These are phyloP conservation scores for Phalangium opilio DNA, from an alignment of 2,888 invertebrate genomes.

Conservation along the genomic window DNA sequence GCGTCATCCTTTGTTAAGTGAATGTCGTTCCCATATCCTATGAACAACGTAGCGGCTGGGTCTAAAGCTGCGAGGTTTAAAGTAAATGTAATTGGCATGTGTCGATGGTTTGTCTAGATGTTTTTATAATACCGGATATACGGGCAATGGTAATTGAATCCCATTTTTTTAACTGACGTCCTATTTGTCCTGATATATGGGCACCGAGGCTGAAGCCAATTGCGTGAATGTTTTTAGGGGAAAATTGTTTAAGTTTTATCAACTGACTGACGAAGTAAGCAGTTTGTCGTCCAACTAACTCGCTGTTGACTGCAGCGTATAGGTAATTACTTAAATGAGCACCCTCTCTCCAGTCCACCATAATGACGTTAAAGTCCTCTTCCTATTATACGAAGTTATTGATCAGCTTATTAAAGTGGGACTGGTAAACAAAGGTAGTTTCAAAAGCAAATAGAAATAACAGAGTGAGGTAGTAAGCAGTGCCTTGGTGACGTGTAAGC, in stretches of 20 bases:
- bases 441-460: too few species aligned
- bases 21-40: conserved; percentile 12
- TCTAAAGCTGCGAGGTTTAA: conserved; percentile 4
- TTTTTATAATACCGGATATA: too few species aligned
- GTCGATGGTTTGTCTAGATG: too few species aligned
- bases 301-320: conserved; percentile 2
- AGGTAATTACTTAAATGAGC: neutral
- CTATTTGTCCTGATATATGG: conserved; percentile 1
- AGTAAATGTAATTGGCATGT: neutral
- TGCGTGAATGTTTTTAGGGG: neutral
- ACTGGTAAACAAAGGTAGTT: too few species aligned
- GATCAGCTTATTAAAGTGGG: too few species aligned
- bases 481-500: too few species aligned
- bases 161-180: neutral
- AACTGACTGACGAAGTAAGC: neutral
- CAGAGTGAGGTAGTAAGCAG: too few species aligned
- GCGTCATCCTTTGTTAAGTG: conserved; percentile 12
- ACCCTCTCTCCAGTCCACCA: conserved; percentile 4
- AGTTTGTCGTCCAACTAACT: conserved; percentile 5
- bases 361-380: conserved; percentile 2
- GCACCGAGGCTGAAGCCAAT: conserved; percentile 3
- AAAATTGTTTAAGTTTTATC: neutral
- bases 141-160: too few species aligned
- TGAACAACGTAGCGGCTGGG: conserved; percentile 14
- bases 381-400: too few species aligned